Evolutionary conservation across 1,140 invertebrate species (phyloP).

Genomic region (Nasonia giraulti): DNA sequence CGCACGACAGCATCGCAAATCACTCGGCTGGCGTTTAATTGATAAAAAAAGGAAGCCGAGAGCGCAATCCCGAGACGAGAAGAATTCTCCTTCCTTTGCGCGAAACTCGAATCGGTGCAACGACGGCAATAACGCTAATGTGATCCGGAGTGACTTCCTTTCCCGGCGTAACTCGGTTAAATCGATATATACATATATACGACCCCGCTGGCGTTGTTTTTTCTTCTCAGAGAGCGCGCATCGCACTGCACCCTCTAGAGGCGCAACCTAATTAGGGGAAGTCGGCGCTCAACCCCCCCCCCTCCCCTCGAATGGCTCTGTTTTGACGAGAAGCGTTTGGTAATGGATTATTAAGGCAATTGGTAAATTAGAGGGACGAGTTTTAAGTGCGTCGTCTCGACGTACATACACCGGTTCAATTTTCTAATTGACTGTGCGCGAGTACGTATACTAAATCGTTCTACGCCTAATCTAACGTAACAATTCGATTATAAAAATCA

Average conservation of each 20-base stretch:
- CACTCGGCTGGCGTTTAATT: no score
- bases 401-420: slow-evolving; percentile 28
- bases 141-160: slow-evolving; percentile 9
- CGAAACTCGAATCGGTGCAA: background rate
- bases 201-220: background rate
- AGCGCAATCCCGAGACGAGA: background rate
- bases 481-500: background rate
- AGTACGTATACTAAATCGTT: background rate
- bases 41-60: background rate
- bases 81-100: no score
- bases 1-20: no score
- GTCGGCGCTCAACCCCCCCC: slow-evolving; percentile 48
- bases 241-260: slow-evolving; percentile 49
- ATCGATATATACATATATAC: slow-evolving; percentile 16
- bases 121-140: slow-evolving; percentile 37
- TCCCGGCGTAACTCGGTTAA: slow-evolving; percentile 13
- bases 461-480: no score
- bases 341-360: slow-evolving; percentile 32
- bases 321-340: background rate
- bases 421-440: slow-evolving; percentile 20
- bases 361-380: slow-evolving; percentile 31
- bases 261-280: slow-evolving; percentile 59
- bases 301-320: slow-evolving; percentile 22
- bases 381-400: background rate
- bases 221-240: background rate